A percentile compares a stretch with the other conserved stretches of the same genome.
Evolutionary conservation across 2,113 vertebrate genomes (phyloP).

Genomic region (Salvelinus namaycush): DNA sequence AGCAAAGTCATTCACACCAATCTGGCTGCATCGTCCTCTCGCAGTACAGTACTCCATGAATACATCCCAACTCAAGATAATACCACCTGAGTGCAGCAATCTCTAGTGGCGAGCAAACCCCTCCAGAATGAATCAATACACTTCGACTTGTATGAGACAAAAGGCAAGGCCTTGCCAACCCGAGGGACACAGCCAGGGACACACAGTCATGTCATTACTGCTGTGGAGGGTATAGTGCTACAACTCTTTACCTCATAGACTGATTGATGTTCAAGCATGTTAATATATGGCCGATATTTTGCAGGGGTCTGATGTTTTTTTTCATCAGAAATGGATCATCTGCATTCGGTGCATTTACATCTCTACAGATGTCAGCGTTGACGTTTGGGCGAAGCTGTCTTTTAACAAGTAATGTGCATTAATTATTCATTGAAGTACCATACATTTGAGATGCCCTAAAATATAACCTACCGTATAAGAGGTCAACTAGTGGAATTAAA

Average conservation of each 20-base stretch:
- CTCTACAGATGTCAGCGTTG: no score
- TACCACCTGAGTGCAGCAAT: constrained; percentile 64
- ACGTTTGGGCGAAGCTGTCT: no score
- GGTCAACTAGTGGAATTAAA: not conserved
- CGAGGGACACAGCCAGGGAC: constrained; percentile 51
- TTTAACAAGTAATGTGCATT: no score
- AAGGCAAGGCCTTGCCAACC: constrained; percentile 65
- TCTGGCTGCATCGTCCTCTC: constrained; percentile 51
- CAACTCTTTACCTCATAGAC: not conserved
- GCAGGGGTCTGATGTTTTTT: not conserved
- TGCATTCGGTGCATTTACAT: not conserved
- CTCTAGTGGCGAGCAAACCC: constrained; percentile 63
- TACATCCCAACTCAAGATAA: constrained; percentile 63
- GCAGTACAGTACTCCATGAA: constrained; percentile 68
- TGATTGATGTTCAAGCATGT: not conserved
- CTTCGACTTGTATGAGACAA: constrained; percentile 68
- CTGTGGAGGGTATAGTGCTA: constrained; percentile 26
- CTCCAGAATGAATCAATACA: constrained; percentile 63
- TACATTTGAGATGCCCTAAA: no score
- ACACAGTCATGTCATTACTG: constrained; percentile 57
- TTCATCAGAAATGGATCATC: not conserved
- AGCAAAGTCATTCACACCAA: constrained; percentile 70
- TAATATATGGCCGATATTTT: not conserved
- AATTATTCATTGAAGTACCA: no score
- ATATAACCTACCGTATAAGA: not conserved